Base-by-base conservation (phyloP, 2,797 vertebrate species). In the Pseudocheirus occidentalis region DNA sequence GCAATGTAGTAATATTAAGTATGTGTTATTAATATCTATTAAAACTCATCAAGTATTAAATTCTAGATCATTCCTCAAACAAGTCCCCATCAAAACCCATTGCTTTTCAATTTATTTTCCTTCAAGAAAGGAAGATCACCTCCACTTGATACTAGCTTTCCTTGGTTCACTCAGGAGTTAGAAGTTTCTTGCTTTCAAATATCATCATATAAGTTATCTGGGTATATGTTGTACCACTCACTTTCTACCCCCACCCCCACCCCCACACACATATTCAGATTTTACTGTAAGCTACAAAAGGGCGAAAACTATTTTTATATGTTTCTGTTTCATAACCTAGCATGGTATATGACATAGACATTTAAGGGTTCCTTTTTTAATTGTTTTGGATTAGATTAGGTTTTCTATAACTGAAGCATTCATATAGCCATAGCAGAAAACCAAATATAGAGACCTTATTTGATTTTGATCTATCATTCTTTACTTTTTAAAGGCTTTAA, bases 161-260 rank as follows among this genome's bases (percentile, higher is more conserved):
- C 66, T 46, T 81, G n/a, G 66, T 40, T 16, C n/a, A n/a, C 66
- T 73, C 5, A 81, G 66, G 18, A 46, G 7, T 46, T 46, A 81
- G 66, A 40, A 40, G 24, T 21, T 0, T 81, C 1, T 24, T 10
- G 18, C n/a, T 81, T 40, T 81, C n/a, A 81, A 46, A 46, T 81
- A 46, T 16, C 3, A 10, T 40, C n/a, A 40, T 40, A 81, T 46
- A 46, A 46, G 16, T 81, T 81, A 21, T 24, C 66, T 81, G 66
- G 1, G n/a, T 81, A 21, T 13, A 40, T 46, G 18, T 9, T 9
- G 7, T 46, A 46, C 6, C n/a, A 81, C n/a, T 81, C 5, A 1
- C 62, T 5, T 13, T 3, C 29, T 11, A 5, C 34, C 4, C 4
- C 0, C 28, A 34, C 4, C 5, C 0, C 28, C 9, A 29, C 10